Conservation (phyloP, 64 coral and sea anemone genomes). For the Pocillopora verrucosa region DNA sequence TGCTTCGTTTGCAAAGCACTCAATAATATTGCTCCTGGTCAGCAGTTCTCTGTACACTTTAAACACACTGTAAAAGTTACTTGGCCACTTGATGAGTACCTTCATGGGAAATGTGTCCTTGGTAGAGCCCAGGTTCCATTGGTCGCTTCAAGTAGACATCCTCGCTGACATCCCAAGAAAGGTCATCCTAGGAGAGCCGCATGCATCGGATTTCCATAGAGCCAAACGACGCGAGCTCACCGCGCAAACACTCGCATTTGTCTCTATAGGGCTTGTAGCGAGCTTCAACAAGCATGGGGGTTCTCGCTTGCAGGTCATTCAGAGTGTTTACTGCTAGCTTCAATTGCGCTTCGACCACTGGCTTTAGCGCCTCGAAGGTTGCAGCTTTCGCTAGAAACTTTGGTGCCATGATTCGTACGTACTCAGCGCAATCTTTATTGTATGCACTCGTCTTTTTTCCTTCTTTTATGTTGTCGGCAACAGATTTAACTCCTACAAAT, state of each 20-base stretch:
- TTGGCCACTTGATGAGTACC: background rate
- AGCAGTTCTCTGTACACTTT: slow-evolving; percentile 51
- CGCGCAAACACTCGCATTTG: slow-evolving; percentile 2
- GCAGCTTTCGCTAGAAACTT: slow-evolving; percentile 15
- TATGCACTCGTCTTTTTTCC: background rate
- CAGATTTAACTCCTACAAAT: background rate
- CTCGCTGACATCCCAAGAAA: slow-evolving; percentile 25
- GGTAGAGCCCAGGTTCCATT: slow-evolving; percentile 18
- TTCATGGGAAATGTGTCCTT: background rate
- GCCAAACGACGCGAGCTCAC: slow-evolving; percentile 29
- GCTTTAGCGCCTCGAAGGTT: background rate
- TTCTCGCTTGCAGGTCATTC: background rate
- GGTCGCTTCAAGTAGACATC: background rate
- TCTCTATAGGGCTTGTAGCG: slow-evolving; percentile 8
- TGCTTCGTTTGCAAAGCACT: slow-evolving; percentile 38
- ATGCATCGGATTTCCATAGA: slow-evolving; percentile 22
- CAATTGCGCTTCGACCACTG: slow-evolving; percentile 12
- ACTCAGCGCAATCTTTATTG: background rate
- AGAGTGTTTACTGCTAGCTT: background rate
- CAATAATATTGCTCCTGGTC: background rate
- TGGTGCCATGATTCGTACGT: background rate
- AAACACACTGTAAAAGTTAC: slow-evolving; percentile 3
- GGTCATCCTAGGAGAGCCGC: background rate
- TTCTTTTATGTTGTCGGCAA: background rate
- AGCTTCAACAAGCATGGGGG: slow-evolving; percentile 26